Percentiles rank a stretch among this genome's conserved stretches.
phyloP scores from a whole-genome alignment of 2,113 vertebrate species.

The Cairina moschata region DNA sequence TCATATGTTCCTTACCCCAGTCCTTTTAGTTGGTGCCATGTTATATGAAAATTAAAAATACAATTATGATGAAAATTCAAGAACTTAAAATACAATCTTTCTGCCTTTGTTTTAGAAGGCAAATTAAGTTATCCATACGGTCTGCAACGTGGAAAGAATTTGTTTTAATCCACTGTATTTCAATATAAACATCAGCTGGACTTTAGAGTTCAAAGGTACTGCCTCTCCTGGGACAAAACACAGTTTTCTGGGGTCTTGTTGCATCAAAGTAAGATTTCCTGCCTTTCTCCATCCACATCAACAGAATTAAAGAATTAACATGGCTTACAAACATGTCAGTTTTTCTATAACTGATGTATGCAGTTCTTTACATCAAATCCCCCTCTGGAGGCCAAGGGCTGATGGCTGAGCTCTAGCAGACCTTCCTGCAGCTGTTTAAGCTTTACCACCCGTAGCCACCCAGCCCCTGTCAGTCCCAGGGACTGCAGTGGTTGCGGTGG shows the following conservation, averaged over 20 bases:
- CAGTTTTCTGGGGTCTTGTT: neutral
- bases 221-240: neutral
- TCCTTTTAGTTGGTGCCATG: neutral
- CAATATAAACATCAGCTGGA: neutral
- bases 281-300: neutral
- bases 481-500: neutral
- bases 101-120: neutral
- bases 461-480: neutral
- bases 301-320: neutral
- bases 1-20: neutral
- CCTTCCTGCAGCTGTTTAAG: neutral
- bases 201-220: neutral
- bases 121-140: neutral
- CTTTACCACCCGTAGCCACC: neutral
- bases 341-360: neutral
- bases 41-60: neutral
- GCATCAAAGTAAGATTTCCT: neutral
- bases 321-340: neutral
- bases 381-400: neutral
- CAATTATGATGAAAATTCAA: neutral
- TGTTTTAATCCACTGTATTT: neutral
- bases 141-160: neutral
- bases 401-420: neutral
- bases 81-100: neutral
- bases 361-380: neutral